Conservation (phyloP, 2,888 invertebrate genomes). For the Yponomeuta malinellus region DNA sequence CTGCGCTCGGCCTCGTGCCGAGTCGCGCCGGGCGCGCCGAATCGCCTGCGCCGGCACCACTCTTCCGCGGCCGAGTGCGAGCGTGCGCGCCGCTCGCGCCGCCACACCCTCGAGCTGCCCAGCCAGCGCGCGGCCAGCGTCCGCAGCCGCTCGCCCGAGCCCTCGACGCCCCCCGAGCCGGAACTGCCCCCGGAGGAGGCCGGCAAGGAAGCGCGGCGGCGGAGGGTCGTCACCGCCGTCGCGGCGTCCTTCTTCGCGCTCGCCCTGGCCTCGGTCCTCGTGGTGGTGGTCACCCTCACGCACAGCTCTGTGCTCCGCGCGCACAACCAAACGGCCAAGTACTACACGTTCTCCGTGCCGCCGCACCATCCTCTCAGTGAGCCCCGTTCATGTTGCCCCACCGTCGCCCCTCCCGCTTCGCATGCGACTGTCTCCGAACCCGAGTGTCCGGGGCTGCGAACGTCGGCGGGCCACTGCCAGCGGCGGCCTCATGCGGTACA, state of each 20-base stretch:
- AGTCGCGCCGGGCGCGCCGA: slow-evolving; percentile 62
- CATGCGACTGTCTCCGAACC: slow-evolving; percentile 75
- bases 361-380: slow-evolving; percentile 77
- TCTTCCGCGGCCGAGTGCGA: slow-evolving; percentile 70
- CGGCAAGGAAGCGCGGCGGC: slow-evolving; percentile 80
- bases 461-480: slow-evolving; percentile 49
- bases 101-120: slow-evolving; percentile 64
- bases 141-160: slow-evolving; percentile 64
- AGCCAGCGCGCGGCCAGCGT: slow-evolving; percentile 65
- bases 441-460: slow-evolving; percentile 71
- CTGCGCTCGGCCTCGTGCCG: slow-evolving; percentile 67
- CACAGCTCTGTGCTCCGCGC: slow-evolving; percentile 80
- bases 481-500: slow-evolving; percentile 61
- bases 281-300: slow-evolving; percentile 86
- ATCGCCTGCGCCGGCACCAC: slow-evolving; percentile 66
- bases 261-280: slow-evolving; percentile 82
- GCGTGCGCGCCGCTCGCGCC: slow-evolving; percentile 62
- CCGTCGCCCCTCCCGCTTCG: slow-evolving; percentile 76
- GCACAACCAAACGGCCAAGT: slow-evolving; percentile 79
- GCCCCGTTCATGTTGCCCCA: slow-evolving; percentile 76
- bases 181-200: slow-evolving; percentile 70
- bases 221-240: slow-evolving; percentile 82
- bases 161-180: slow-evolving; percentile 52
- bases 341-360: slow-evolving; percentile 79
- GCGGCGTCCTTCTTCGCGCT: slow-evolving; percentile 84